Conservation (phyloP, 2,797 vertebrate genomes). For the Myotis vivesi region DNA sequence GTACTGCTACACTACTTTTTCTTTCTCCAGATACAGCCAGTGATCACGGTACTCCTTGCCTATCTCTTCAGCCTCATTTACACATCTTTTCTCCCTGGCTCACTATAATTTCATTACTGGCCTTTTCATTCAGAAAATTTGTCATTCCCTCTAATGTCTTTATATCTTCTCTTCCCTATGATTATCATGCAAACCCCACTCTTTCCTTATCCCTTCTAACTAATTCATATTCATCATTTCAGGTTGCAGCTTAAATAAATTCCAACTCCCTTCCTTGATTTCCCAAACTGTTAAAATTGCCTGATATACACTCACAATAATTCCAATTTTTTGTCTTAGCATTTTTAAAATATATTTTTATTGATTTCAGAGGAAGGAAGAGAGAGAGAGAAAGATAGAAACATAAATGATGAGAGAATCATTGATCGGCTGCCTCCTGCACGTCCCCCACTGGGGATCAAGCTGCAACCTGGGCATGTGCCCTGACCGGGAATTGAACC, state of each 20-base stretch:
- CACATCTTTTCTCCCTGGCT: not conserved
- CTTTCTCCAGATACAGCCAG: not conserved
- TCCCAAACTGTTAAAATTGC: slow-evolving; percentile 34
- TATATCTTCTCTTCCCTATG: slow-evolving; percentile 4
- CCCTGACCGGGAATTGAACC: too few species aligned
- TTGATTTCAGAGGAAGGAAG: too few species aligned
- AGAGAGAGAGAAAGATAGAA: too few species aligned
- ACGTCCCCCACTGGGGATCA: too few species aligned
- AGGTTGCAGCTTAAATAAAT: not conserved
- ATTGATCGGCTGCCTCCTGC: too few species aligned
- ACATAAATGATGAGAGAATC: too few species aligned
- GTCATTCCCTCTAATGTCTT: not conserved
- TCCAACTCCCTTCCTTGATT: not conserved
- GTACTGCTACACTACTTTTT: not conserved
- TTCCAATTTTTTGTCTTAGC: slow-evolving; percentile 35
- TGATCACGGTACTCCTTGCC: not conserved
- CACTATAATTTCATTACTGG: not conserved
- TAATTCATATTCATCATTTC: slow-evolving; percentile 3
- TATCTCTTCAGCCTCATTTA: not conserved
- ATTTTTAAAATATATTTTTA: not conserved
- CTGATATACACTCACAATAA: not conserved
- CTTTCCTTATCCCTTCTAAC: not conserved
- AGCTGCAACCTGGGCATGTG: too few species aligned
- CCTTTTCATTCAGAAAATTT: slow-evolving; percentile 5
- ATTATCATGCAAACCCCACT: not conserved